A percentile compares a stretch with the other conserved stretches of the same genome.
phyloP scores from a whole-genome alignment of 2,797 vertebrate species.

The Sebastes melanostomus region DNA sequence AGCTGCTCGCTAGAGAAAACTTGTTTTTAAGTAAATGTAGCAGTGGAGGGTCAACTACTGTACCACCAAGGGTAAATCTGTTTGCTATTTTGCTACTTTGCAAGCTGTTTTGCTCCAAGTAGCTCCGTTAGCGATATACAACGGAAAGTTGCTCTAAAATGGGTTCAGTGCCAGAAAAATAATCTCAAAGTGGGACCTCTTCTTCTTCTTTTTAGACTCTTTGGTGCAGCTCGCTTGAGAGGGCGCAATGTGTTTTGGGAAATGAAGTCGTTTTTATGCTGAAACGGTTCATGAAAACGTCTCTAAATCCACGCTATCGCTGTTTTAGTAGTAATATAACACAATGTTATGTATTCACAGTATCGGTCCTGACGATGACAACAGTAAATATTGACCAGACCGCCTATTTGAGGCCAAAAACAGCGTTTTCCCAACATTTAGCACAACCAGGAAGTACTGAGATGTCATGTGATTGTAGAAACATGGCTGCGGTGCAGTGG shows the following conservation, averaged over 20 bases:
- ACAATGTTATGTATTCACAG: not conserved
- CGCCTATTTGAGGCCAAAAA: not conserved
- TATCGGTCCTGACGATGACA: fast-evolving
- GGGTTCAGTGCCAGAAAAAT: not conserved
- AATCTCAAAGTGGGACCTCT: conserved; percentile 6
- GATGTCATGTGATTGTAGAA: conserved; percentile 76
- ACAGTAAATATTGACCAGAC: not conserved
- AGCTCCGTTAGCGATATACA: not conserved
- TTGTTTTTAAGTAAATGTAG: not conserved
- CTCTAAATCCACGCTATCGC: not conserved
- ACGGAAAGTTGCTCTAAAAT: fast-evolving
- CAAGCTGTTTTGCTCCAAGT: not conserved
- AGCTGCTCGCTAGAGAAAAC: fast-evolving
- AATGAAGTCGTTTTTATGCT: conserved; percentile 30
- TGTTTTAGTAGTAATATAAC: too few species aligned
- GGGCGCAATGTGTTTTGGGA: conserved; percentile 49
- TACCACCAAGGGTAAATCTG: fast-evolving
- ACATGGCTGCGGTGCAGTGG: conserved; percentile 85
- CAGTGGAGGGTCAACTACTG: not conserved
- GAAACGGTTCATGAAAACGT: not conserved
- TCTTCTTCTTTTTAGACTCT: not conserved
- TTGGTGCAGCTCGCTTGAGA: not conserved
- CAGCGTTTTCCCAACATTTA: not conserved
- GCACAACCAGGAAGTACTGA: conserved; percentile 61
- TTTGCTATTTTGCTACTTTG: not conserved